Evolutionary conservation across 2,888 invertebrate species (phyloP).

Genomic region (Incurvaria masculella): DNA sequence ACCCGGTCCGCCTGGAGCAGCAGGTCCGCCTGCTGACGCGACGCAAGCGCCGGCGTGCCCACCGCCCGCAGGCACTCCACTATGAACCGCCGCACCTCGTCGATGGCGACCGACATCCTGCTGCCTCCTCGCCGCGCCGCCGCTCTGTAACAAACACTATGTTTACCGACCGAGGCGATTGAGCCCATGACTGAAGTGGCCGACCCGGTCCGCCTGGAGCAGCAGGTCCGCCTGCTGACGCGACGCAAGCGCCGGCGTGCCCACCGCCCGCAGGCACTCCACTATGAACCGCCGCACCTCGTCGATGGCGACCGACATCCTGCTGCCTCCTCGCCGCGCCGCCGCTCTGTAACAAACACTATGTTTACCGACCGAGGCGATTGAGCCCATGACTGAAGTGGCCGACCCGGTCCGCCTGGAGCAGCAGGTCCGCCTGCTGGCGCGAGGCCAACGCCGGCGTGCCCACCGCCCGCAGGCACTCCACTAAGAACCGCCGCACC

Average conservation of each 20-base stretch:
- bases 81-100: constrained; percentile 59
- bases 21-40: constrained; percentile 62
- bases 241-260: constrained; percentile 57
- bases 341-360: too few relatives aligned
- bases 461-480: constrained; percentile 63
- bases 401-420: constrained; percentile 75
- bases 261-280: constrained; percentile 62
- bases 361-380: constrained; percentile 72
- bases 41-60: constrained; percentile 57
- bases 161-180: constrained; percentile 80
- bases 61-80: constrained; percentile 60
- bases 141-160: too few relatives aligned
- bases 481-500: constrained; percentile 56
- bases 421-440: constrained; percentile 63
- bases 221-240: constrained; percentile 63
- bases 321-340: too few relatives aligned
- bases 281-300: constrained; percentile 59
- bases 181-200: constrained; percentile 86
- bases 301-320: constrained; percentile 39
- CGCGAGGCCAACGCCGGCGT: constrained; percentile 55
- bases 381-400: constrained; percentile 89
- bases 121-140: too few relatives aligned
- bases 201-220: constrained; percentile 72
- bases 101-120: constrained; percentile 37
- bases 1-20: constrained; percentile 72